These are phyloP conservation scores for Meiosimyza decipiens DNA, from an alignment of 2,888 invertebrate genomes.

Conservation along the genomic window DNA sequence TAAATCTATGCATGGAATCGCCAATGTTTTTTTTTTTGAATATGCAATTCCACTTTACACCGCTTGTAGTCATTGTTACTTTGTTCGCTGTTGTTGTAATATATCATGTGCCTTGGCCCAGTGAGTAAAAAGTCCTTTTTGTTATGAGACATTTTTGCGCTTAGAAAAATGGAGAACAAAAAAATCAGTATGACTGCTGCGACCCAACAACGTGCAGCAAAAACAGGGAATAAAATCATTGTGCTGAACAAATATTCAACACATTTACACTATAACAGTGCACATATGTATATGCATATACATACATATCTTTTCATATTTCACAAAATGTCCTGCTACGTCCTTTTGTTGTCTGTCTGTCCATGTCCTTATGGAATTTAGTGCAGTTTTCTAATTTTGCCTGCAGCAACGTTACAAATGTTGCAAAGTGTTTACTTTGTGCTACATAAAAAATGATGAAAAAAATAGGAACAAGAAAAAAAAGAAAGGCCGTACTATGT, in stretches of 20 bases:
- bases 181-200: neutral
- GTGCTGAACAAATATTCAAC: constrained; percentile 14
- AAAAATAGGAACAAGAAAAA: neutral
- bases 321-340: neutral
- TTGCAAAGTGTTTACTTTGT: constrained; percentile 25
- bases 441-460: constrained; percentile 17
- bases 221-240: constrained; percentile 3
- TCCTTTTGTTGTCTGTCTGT: constrained; percentile 1
- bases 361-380: constrained; percentile 11
- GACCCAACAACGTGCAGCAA: neutral
- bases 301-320: neutral
- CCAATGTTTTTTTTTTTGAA: no score
- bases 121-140: neutral
- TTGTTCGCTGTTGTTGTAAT: neutral
- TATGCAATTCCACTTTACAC: neutral
- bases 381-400: constrained; percentile 31
- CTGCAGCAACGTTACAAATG: constrained; percentile 14
- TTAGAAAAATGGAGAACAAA: neutral
- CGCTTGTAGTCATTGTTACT: neutral
- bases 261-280: neutral
- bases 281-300: neutral
- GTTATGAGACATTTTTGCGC: constrained; percentile 15
- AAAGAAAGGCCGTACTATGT: neutral
- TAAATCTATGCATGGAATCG: no score
- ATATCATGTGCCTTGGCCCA: neutral